These are phyloP conservation scores for Graphium colonna DNA, from an alignment of 2,888 invertebrate genomes.

Conservation along the genomic window DNA sequence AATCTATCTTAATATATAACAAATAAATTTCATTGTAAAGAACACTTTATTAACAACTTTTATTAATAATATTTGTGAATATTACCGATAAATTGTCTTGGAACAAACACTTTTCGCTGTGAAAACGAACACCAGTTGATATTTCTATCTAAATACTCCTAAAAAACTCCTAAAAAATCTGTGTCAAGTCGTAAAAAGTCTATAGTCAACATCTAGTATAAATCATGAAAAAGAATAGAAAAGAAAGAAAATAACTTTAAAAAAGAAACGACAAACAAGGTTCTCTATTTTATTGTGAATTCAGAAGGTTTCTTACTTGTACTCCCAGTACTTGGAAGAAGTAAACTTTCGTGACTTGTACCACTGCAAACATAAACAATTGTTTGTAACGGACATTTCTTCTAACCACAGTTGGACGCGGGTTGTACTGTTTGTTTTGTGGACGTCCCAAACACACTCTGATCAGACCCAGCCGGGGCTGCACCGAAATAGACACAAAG, in stretches of 20 bases:
- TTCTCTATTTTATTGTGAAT: not conserved
- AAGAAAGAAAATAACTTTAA: not conserved
- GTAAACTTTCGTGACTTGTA: constrained; percentile 20
- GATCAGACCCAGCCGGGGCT: constrained; percentile 45
- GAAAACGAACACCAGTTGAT: too few relatives aligned
- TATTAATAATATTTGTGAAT: too few relatives aligned
- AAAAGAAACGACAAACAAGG: not conserved
- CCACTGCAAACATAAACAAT: constrained; percentile 52
- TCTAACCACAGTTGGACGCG: constrained; percentile 51
- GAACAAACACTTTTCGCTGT: too few relatives aligned
- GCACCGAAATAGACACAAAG: constrained; percentile 13
- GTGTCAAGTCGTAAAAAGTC: too few relatives aligned
- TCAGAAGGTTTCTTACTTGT: not conserved
- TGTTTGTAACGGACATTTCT: constrained; percentile 37
- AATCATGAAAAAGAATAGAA: not conserved
- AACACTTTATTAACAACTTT: too few relatives aligned
- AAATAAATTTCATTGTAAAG: too few relatives aligned
- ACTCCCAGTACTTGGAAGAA: not conserved
- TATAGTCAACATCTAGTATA: not conserved
- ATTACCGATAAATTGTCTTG: too few relatives aligned
- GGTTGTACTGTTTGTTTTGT: constrained; percentile 44
- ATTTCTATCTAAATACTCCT: too few relatives aligned
- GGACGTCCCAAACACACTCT: constrained; percentile 33
- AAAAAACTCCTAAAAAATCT: too few relatives aligned
- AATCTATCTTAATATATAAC: too few relatives aligned